Percentiles rank a stretch among this genome's conserved stretches.
Evolutionary conservation across 2,113 vertebrate species (phyloP).

Genomic region (Ammodramus savannarum): DNA sequence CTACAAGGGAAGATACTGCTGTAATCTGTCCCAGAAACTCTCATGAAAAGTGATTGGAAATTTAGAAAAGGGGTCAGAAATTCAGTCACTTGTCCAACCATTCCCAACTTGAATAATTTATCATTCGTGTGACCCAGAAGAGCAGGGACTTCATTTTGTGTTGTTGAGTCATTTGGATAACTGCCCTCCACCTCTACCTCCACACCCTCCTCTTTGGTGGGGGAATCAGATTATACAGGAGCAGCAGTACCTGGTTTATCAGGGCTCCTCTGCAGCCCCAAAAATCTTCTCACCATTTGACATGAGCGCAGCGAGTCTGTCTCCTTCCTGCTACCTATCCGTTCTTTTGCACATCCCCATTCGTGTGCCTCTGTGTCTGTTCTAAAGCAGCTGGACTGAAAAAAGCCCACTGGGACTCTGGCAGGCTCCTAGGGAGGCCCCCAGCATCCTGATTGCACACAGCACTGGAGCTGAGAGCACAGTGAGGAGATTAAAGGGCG

Average conservation of each 20-base stretch:
- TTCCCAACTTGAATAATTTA: neutral
- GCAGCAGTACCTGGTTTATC: neutral
- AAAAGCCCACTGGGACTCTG: neutral
- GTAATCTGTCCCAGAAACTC: neutral
- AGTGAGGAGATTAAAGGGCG: neutral
- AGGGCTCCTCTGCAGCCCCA: neutral
- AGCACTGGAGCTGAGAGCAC: neutral
- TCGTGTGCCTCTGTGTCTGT: neutral
- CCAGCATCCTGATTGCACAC: neutral
- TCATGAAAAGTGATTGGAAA: neutral
- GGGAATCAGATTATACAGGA: neutral
- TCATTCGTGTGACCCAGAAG: neutral
- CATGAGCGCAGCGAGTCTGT: accelerated
- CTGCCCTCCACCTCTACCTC: neutral
- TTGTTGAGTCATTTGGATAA: neutral
- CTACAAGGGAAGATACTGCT: neutral
- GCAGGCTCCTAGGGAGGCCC: neutral
- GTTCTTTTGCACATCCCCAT: accelerated
- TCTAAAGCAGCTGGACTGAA: neutral
- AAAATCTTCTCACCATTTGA: neutral
- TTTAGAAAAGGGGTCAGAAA: neutral
- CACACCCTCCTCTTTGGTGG: accelerated
- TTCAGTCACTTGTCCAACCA: neutral
- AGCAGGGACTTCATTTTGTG: neutral
- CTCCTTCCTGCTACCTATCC: neutral